Evolutionary conservation across 2,797 vertebrate genomes (phyloP).

Genomic region (Diglossa cyanea): DNA sequence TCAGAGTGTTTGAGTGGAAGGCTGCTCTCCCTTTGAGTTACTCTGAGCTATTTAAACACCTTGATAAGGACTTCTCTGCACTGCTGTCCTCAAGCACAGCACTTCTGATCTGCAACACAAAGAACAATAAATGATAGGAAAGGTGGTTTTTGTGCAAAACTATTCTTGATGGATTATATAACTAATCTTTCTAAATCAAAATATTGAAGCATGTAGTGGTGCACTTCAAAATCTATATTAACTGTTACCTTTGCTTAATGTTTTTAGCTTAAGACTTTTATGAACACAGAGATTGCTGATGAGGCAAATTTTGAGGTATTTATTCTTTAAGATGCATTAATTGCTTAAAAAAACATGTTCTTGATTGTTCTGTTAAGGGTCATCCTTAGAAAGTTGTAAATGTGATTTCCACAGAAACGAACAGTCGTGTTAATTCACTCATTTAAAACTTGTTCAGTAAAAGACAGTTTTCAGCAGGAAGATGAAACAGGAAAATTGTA

Average conservation of each 20-base stretch:
- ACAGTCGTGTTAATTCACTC: not conserved
- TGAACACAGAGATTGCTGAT: not conserved
- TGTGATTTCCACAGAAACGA: slow-evolving; percentile 10
- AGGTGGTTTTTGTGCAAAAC: not conserved
- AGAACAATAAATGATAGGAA: not conserved
- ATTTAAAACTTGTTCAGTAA: slow-evolving; percentile 7
- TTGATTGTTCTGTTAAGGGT: slow-evolving; percentile 26
- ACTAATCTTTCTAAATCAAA: slow-evolving; percentile 31
- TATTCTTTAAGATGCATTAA: slow-evolving; percentile 13
- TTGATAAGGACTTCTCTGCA: not conserved
- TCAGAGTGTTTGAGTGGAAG: not conserved
- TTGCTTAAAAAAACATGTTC: slow-evolving; percentile 27
- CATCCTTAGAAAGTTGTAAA: not conserved
- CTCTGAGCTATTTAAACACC: not conserved
- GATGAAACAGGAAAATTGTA: not conserved
- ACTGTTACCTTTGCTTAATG: not conserved
- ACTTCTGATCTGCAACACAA: not conserved
- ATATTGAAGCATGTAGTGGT: not conserved
- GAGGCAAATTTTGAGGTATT: not conserved
- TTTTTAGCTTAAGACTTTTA: not conserved
- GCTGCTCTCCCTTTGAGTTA: not conserved
- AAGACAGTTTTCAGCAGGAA: not conserved
- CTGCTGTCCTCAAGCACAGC: not conserved
- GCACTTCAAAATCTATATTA: not conserved
- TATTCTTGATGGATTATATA: slow-evolving; percentile 14